Evolutionary conservation across 2,888 invertebrate genomes (phyloP).

Genomic region (Crossocerus cetratus): DNA sequence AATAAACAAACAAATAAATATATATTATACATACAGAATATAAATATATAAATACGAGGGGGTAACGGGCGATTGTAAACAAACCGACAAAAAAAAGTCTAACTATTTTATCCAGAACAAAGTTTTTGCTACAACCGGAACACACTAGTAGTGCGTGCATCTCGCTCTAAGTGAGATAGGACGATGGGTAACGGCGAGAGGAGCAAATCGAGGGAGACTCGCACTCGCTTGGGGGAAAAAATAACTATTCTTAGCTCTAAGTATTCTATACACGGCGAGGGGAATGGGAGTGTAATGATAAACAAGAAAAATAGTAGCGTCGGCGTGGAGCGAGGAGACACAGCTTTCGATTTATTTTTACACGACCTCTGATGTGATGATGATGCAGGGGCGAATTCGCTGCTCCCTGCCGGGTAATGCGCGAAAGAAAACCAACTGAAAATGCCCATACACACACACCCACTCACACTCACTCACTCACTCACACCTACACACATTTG

Average conservation of each 20-base stretch:
- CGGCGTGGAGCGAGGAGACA: conserved; percentile 66
- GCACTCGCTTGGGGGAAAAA: conserved; percentile 37
- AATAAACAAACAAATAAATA: conserved; percentile 22
- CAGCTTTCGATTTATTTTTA: conserved; percentile 77
- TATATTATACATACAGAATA: conserved; percentile 52
- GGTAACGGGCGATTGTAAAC: conserved; percentile 64
- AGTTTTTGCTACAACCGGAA: conserved; percentile 73
- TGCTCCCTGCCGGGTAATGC: conserved; percentile 29
- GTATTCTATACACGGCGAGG: conserved; percentile 26
- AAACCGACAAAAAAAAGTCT: conserved; percentile 65
- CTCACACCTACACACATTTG: conserved; percentile 23
- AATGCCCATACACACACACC: too few relatives aligned
- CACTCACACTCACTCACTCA: too few relatives aligned
- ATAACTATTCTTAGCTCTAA: conserved; percentile 68
- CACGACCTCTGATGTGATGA: conserved; percentile 68
- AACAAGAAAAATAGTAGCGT: conserved; percentile 61
- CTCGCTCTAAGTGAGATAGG: conserved; percentile 68
- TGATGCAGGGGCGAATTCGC: conserved; percentile 61
- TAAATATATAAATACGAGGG: conserved; percentile 65
- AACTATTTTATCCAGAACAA: conserved; percentile 75
- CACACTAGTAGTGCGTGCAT: conserved; percentile 68
- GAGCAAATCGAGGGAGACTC: too few relatives aligned
- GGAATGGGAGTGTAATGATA: too few relatives aligned
- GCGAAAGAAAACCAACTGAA: conserved; percentile 28
- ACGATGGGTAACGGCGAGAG: conserved; percentile 8